Evolutionary conservation across 37 sponge, comb jelly and placozoan species (phyloP), one percentile per base, ranked within the genome.

Genomic region (Theonella swinhoei): DNA sequence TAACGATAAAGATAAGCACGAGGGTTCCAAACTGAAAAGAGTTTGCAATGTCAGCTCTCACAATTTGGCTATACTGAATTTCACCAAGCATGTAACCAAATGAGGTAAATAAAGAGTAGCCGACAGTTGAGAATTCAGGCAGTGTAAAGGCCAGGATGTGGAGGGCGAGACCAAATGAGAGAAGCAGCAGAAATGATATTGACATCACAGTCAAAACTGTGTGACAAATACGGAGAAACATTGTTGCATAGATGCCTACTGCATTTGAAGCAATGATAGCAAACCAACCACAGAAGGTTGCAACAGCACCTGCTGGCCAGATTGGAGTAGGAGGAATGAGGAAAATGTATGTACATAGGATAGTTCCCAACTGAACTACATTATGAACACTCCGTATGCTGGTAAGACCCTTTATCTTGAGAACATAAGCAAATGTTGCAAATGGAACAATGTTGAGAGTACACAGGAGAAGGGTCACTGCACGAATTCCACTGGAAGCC

Each of bases 211-310:
- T 72, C 34, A 93, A 58, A 14, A 89, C 78, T 7, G 90, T 89
- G 17, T 77, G 73, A 9, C 90, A 74, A 30, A 97, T 87, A 24
- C 87, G 76, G 11, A 92, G 38, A 60, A 97, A 86, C 97, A 97
- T 97, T 35, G 89, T 84, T 32, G 90, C 82, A 70, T 97, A 97
- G 54, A 92, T 73, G 7, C 96, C 97, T 78, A 96, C 42, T 87
- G 85, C 1, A 95, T 14, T 62, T 68, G 62, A 35, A 97, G 72
- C 8, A 89, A 39, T n/a, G 14, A 97, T 62, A 20, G 88, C 72
- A n/a, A 97, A 82, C 97, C 95, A 97, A 17, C 77, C 61, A 36
- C 88, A 89, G 66, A 92, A 89, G 19, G 90, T 23, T 1, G 93
- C 95, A 17, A 95, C 37, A 36, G 93, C 93, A 29, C 93, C 97